These are phyloP conservation scores for Aphaenogaster ashmeadi DNA, from an alignment of 1,140 invertebrate species.

Conservation along the genomic window DNA sequence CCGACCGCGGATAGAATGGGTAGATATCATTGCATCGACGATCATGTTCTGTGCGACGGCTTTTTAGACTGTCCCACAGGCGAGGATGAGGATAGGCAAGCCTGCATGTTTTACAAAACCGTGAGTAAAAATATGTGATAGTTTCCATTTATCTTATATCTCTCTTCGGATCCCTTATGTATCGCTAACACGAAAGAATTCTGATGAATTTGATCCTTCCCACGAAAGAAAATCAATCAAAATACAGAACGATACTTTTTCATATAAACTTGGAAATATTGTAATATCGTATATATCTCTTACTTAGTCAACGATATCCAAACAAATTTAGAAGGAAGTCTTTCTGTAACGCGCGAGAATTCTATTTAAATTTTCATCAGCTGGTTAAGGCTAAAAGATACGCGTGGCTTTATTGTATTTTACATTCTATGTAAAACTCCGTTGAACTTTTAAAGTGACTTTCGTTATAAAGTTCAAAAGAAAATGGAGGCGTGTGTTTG, in stretches of 20 bases:
- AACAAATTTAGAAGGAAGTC: background rate
- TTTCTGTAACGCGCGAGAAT: background rate
- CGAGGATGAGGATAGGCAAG: conserved; percentile 97
- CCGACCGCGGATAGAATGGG: conserved; percentile 96
- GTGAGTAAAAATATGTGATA: conserved; percentile 88
- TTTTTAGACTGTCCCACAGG: conserved; percentile 97
- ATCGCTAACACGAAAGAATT: background rate
- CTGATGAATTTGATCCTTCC: background rate
- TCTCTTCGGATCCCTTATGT: background rate
- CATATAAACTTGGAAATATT: background rate
- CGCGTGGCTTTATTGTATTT: conserved; percentile 2
- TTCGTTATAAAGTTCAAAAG: conserved; percentile 53
- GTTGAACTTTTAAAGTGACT: conserved; percentile 40
- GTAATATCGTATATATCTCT: background rate
- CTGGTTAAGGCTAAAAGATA: conserved; percentile 25
- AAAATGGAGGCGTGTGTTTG: conserved; percentile 26
- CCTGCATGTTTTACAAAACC: conserved; percentile 99
- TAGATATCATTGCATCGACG: conserved; percentile 97
- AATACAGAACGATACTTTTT: background rate
- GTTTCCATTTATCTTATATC: background rate
- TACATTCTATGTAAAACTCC: conserved; percentile 23
- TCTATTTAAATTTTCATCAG: conserved; percentile 16
- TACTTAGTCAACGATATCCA: background rate
- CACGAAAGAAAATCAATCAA: background rate
- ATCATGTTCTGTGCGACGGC: conserved; percentile 97